A percentile compares a stretch with the other conserved stretches of the same genome.
Evolutionary conservation across 2,888 invertebrate genomes (phyloP).

Genomic region (Sussaba pulchella): DNA sequence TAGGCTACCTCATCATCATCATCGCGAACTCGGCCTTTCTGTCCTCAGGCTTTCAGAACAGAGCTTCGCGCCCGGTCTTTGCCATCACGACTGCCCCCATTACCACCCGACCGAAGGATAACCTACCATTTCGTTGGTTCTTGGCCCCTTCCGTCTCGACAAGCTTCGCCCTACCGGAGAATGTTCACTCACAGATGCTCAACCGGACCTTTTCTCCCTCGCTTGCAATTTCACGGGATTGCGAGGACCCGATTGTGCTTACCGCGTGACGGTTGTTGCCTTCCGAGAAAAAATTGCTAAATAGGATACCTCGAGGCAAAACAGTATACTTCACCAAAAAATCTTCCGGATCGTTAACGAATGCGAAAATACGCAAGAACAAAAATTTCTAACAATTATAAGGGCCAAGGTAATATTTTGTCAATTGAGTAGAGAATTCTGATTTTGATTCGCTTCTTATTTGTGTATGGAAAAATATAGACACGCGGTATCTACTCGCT

Average conservation of each 20-base stretch:
- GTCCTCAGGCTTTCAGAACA: conserved; percentile 10
- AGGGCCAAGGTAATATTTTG: too few species aligned
- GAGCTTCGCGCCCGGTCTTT: conserved; percentile 1
- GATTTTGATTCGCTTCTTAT: too few species aligned
- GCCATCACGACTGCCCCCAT: conserved; percentile 1
- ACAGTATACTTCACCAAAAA: too few species aligned
- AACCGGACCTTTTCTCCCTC: background rate
- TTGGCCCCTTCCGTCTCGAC: background rate
- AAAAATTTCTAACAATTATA: too few species aligned
- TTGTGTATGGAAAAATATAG: too few species aligned
- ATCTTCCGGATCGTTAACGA: too few species aligned
- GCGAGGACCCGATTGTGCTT: conserved; percentile 47
- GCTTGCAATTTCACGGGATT: conserved; percentile 49
- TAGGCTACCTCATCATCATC: conserved; percentile 24
- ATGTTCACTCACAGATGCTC: background rate
- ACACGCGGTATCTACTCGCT: too few species aligned
- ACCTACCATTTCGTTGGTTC: conserved; percentile 23
- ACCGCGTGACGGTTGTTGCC: conserved; percentile 14
- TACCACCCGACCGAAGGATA: conserved; percentile 22
- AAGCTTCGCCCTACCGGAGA: background rate
- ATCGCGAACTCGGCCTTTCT: background rate
- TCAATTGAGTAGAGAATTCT: too few species aligned
- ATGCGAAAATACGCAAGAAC: too few species aligned
- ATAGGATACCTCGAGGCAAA: too few species aligned
- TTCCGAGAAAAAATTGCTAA: too few species aligned